Evolutionary conservation across 2,888 invertebrate genomes (phyloP), one percentile per base, ranked within the genome.

Genomic region (Timandra comae): DNA sequence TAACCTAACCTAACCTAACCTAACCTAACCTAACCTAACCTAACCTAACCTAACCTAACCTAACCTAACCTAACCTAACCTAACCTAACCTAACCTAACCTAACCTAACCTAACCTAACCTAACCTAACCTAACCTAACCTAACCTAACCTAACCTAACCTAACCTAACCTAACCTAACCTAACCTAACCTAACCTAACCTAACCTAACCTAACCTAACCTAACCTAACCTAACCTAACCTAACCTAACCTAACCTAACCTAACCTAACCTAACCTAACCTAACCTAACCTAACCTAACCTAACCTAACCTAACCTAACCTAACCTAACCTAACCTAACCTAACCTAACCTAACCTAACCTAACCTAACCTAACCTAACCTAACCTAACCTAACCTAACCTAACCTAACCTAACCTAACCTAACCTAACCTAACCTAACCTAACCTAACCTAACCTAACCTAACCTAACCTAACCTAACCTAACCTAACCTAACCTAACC

Each of bases 101-200:
- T 42, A 32, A 32, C 38, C 38, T 42, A 32, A 31, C 35, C 42
- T 38, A 38, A 38, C 41, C 41, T 41, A 38, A 38, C 41, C 41
- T 41, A 38, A 38, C 41, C 41, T 41, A 38, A 38, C 41, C 36
- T 33, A 29, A 32, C 38, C 38, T 36, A 36, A 36, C 38, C 41
- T 41, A 33, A 33, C 41, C 41, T 41, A 34, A 34, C 33, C 43
- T 44, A 36, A 35, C 35, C 43, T 40, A 36, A 36, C 40, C 43
- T 40, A 36, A 30, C 35, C 30, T 30, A 35, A 30, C 35, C 30
- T 30, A 35, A 30, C 35, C 35, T 30, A 30, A 27, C 33, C 33
- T 28, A 33, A 27, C 33, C 28, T 28, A 33, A 27, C 33, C 28
- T 28, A 33, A 27, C 33, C 28, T 28, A 35, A 35, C 35, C 35